Conservation (phyloP, 2,888 invertebrate genomes). For the Chymomyza procnemis region DNA sequence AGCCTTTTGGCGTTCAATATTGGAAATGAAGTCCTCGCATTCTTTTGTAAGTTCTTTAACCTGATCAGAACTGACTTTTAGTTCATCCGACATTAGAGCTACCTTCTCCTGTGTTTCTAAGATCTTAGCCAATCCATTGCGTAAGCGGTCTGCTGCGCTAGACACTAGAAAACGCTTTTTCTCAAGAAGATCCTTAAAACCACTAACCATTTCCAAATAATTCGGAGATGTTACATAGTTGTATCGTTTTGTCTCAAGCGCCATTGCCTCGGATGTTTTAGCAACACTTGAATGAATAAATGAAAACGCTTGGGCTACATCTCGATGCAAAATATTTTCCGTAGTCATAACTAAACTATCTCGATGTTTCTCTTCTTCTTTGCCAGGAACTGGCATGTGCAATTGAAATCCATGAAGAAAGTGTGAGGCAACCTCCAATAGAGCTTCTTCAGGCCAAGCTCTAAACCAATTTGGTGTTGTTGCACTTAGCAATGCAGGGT, state of each 20-base stretch:
- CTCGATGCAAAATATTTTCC: constrained; percentile 83
- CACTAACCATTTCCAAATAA: constrained; percentile 90
- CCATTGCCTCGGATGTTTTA: constrained; percentile 85
- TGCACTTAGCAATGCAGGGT: constrained; percentile 91
- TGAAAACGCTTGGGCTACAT: constrained; percentile 87
- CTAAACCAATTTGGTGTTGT: constrained; percentile 94
- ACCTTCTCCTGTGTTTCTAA: constrained; percentile 91
- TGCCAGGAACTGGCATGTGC: constrained; percentile 84
- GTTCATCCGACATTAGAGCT: constrained; percentile 89
- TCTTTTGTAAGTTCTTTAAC: constrained; percentile 88
- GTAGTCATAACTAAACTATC: constrained; percentile 74
- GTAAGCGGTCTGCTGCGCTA: constrained; percentile 86
- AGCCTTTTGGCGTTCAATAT: constrained; percentile 88
- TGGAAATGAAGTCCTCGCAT: constrained; percentile 91
- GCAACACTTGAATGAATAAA: constrained; percentile 90
- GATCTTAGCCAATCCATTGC: constrained; percentile 91
- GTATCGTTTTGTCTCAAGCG: constrained; percentile 86
- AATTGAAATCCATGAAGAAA: constrained; percentile 87
- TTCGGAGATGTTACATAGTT: constrained; percentile 95
- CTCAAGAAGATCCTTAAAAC: constrained; percentile 87
- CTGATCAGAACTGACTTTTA: constrained; percentile 86
- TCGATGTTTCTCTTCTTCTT: constrained; percentile 69
- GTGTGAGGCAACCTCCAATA: constrained; percentile 92
- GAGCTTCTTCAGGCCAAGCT: constrained; percentile 92
- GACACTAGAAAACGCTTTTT: constrained; percentile 86